A percentile compares a stretch with the other conserved stretches of the same genome.
Conservation (phyloP, 2,113 vertebrate genomes). For the Microtus ochrogaster region DNA sequence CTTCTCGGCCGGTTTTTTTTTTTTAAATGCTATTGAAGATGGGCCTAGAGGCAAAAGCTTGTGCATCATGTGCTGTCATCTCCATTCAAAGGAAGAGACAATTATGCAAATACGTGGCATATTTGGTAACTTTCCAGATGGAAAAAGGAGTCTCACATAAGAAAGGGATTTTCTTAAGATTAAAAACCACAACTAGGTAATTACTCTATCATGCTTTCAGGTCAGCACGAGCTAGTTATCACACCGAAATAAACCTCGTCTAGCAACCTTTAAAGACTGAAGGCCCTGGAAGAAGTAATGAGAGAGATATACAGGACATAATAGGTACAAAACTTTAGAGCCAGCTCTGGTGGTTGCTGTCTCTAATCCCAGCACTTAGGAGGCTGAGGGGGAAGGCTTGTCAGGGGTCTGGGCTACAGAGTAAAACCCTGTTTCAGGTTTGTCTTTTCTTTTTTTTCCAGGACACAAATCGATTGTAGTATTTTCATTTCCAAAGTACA, state of each 20-base stretch:
- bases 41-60: conserved; percentile 48
- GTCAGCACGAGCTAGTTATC: not conserved
- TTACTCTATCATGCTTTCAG: conserved; percentile 50
- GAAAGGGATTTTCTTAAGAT: conserved; percentile 34
- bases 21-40: conserved; percentile 29
- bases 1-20: not conserved
- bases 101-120: conserved; percentile 51
- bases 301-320: not conserved
- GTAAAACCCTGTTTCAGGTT: not conserved
- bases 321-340: not conserved
- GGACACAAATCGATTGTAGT: not conserved
- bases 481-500: not conserved
- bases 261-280: not conserved
- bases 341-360: not conserved
- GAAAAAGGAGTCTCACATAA: not conserved
- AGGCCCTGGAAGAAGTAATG: conserved; percentile 16
- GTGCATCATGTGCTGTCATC: not conserved
- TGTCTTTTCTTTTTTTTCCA: not conserved
- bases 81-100: conserved; percentile 26
- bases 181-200: conserved; percentile 37
- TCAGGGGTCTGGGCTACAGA: not conserved
- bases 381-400: not conserved
- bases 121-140: conserved; percentile 47
- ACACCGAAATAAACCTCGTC: conserved; percentile 5
- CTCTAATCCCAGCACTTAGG: not conserved